Evolutionary conservation across 2,888 invertebrate species (phyloP).

Genomic region (Xestia ashworthii): DNA sequence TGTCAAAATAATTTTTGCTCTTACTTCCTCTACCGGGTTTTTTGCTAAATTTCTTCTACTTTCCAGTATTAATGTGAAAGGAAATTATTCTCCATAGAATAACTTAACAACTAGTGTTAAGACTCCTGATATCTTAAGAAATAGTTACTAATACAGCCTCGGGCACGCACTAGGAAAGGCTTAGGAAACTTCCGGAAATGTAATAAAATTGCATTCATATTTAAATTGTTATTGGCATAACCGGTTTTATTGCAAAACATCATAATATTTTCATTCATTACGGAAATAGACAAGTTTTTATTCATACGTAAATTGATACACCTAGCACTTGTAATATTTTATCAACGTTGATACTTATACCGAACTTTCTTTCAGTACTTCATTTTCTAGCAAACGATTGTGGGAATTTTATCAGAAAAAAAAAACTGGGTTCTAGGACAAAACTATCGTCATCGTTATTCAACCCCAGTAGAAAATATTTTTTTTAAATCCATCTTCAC

Average conservation of each 20-base stretch:
- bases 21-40: constrained; percentile 6
- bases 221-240: constrained; percentile 14
- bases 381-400: background rate
- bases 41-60: background rate
- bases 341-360: background rate
- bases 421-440: background rate
- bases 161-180: constrained; percentile 1
- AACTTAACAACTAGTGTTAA: constrained; percentile 12
- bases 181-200: constrained; percentile 38
- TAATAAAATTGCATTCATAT: constrained; percentile 29
- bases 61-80: background rate
- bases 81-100: constrained; percentile 22
- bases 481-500: background rate
- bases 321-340: background rate
- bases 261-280: constrained; percentile 25
- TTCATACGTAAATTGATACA: background rate
- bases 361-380: background rate
- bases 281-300: background rate
- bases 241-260: constrained; percentile 15
- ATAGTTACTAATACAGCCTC: constrained; percentile 9
- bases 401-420: background rate
- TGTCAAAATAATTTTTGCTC: constrained; percentile 37
- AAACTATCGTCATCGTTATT: background rate
- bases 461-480: background rate
- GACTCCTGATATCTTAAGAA: background rate